Evolutionary conservation across 1,140 invertebrate species (phyloP).

Genomic region (Coelopa frigida): DNA sequence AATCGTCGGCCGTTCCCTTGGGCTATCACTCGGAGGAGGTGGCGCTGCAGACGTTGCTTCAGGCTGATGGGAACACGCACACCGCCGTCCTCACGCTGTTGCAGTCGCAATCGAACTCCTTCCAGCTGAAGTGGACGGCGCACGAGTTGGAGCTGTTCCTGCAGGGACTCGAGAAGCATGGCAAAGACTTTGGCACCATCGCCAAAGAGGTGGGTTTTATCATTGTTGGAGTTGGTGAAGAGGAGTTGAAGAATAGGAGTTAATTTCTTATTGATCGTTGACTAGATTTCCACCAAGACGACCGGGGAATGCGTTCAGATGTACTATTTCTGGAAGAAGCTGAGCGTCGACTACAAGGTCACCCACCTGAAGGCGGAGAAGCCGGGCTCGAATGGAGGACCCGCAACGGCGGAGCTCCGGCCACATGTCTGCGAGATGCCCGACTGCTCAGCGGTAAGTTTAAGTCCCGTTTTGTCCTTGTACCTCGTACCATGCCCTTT

Average conservation of each 20-base stretch:
- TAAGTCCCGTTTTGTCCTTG: background rate
- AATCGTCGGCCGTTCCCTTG: conserved; percentile 81
- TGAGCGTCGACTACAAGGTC: conserved; percentile 71
- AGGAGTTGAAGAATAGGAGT: background rate
- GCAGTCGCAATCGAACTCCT: conserved; percentile 61
- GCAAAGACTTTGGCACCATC: conserved; percentile 90
- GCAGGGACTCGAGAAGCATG: conserved; percentile 76
- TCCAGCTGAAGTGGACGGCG: conserved; percentile 76
- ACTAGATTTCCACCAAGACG: conserved; percentile 76
- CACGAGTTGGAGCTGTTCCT: conserved; percentile 85
- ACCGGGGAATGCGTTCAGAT: conserved; percentile 94
- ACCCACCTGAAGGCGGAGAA: conserved; percentile 29
- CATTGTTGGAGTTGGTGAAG: background rate
- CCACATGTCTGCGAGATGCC: conserved; percentile 58
- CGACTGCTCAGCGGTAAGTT: conserved; percentile 61
- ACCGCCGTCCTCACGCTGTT: conserved; percentile 78
- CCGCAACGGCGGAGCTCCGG: conserved; percentile 34
- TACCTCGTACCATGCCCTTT: background rate
- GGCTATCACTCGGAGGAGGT: conserved; percentile 91
- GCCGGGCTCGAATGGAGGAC: no score
- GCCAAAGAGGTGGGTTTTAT: conserved; percentile 65
- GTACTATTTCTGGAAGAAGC: conserved; percentile 98
- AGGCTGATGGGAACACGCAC: conserved; percentile 79
- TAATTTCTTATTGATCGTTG: conserved; percentile 22
- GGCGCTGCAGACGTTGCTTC: conserved; percentile 82